Conservation (phyloP, 2,797 vertebrate genomes). For the Semaprochilodus insignis region DNA sequence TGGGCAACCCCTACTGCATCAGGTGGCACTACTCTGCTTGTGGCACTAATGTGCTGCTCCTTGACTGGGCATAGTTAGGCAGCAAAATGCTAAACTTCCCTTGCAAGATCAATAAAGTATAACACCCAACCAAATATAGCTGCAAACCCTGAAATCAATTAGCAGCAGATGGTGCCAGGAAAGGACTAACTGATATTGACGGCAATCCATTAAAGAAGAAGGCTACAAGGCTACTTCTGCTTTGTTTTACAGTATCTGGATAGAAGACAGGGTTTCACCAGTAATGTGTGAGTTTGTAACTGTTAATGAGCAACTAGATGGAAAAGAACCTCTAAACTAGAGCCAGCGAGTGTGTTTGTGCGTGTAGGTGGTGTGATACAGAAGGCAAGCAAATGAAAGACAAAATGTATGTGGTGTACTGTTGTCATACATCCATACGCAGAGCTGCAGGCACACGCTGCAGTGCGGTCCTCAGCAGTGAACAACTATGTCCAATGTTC, state of each 20-base stretch:
- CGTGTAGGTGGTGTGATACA: constrained; percentile 33
- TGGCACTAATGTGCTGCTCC: too few species aligned
- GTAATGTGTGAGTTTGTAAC: constrained; percentile 20
- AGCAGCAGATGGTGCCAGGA: background rate
- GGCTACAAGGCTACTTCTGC: background rate
- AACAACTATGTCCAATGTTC: constrained; percentile 4
- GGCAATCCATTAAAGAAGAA: too few species aligned
- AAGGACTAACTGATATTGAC: background rate
- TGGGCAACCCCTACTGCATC: too few species aligned
- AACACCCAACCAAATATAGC: too few species aligned
- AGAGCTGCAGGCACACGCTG: constrained; percentile 9
- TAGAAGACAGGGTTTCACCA: background rate
- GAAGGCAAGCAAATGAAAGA: background rate
- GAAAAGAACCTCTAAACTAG: background rate
- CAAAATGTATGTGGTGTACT: constrained; percentile 14
- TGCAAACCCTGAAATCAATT: too few species aligned
- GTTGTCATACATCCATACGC: constrained; percentile 3
- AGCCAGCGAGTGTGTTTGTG: constrained; percentile 5
- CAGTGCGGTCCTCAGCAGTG: constrained; percentile 8
- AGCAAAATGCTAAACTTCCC: too few species aligned
- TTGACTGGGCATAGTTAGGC: too few species aligned
- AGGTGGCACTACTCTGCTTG: too few species aligned
- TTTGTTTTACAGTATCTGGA: background rate
- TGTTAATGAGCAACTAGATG: constrained; percentile 17
- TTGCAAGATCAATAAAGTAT: too few species aligned